Conservation (phyloP, 2,113 vertebrate genomes). For the Barnardius zonarius region DNA sequence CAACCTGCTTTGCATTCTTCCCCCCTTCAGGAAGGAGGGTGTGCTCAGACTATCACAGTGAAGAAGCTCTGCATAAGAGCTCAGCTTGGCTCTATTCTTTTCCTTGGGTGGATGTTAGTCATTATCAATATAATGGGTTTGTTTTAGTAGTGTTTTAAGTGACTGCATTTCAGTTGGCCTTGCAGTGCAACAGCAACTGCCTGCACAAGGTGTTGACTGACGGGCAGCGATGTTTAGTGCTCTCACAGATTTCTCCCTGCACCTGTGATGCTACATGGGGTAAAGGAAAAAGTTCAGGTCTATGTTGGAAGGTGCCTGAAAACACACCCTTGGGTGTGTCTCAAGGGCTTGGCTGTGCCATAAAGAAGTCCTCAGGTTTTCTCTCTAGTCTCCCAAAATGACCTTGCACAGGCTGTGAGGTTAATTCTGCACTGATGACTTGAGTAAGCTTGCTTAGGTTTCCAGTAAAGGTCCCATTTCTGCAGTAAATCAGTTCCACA, state of each 20-base stretch:
- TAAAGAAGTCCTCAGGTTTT: not conserved
- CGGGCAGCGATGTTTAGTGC: not conserved
- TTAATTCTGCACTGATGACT: not conserved
- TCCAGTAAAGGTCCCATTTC: fast-evolving
- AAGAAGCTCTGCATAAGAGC: not conserved
- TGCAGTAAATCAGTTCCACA: not conserved
- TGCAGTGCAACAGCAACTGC: not conserved
- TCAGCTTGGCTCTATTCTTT: not conserved
- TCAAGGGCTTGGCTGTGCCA: not conserved
- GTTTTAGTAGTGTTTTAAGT: not conserved
- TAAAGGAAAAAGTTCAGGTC: not conserved
- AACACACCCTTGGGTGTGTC: fast-evolving
- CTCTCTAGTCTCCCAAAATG: not conserved
- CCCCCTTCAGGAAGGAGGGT: not conserved
- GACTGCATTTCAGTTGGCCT: not conserved
- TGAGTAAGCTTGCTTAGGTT: not conserved
- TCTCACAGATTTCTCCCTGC: not conserved
- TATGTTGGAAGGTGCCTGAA: not conserved
- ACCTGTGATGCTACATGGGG: not conserved
- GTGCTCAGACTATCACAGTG: not conserved
- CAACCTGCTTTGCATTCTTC: not conserved
- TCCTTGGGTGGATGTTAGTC: not conserved
- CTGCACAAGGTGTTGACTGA: not conserved
- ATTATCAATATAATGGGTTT: not conserved
- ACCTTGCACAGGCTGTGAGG: not conserved